phyloP scores from a whole-genome alignment of 1,140 invertebrate genomes.

The Sitophilus oryzae region DNA sequence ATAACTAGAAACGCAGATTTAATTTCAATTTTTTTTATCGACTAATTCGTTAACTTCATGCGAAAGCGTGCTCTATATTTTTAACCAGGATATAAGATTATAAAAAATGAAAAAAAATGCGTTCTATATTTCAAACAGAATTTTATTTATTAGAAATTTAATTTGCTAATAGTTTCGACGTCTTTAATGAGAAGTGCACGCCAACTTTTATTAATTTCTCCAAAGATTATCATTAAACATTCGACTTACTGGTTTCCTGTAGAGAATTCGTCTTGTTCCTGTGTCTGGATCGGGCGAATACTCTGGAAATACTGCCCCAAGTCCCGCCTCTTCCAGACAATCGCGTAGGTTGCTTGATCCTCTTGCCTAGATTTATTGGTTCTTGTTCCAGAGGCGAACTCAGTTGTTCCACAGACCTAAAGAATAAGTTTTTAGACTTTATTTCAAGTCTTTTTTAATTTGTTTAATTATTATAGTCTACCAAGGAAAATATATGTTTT shows the following conservation, averaged over 20 bases:
- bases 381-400: slow-evolving; percentile 51
- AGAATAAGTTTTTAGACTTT: no score
- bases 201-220: background rate
- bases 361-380: slow-evolving; percentile 44
- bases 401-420: slow-evolving; percentile 64
- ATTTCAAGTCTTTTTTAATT: no score
- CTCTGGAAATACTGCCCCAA: slow-evolving; percentile 77
- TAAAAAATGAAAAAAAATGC: no score
- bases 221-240: background rate
- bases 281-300: slow-evolving; percentile 78
- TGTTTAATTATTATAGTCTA: no score
- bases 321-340: slow-evolving; percentile 53
- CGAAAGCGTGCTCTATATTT: no score
- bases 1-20: no score
- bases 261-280: slow-evolving; percentile 59
- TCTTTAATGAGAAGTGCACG: no score
- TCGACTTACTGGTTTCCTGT: slow-evolving; percentile 38
- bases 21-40: no score
- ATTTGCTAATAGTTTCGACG: no score
- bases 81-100: no score
- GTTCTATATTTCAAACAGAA: background rate
- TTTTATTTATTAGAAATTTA: background rate
- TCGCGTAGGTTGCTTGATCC: slow-evolving; percentile 40
- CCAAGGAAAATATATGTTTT: no score
- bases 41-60: no score